Conservation (phyloP, 2,888 invertebrate genomes). For the Ecliptopera silaceata region DNA sequence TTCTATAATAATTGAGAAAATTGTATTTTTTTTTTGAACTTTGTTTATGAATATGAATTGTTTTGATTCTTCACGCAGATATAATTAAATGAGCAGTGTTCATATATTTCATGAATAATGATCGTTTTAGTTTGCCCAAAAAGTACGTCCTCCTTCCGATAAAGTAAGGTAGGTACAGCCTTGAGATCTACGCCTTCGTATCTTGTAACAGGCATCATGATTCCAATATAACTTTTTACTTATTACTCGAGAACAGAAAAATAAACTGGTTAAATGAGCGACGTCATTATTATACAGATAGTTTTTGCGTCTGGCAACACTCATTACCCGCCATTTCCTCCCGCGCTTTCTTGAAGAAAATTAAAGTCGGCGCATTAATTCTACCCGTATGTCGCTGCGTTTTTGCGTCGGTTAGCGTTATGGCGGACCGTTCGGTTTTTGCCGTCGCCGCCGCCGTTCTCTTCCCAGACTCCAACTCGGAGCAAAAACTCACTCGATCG, state of each 20-base stretch:
- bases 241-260: slow-evolving; percentile 49
- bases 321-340: slow-evolving; percentile 80
- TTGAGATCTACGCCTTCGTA: not conserved
- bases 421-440: slow-evolving; percentile 72
- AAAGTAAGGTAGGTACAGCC: not conserved
- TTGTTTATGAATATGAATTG: too few relatives aligned
- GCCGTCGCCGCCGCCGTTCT: slow-evolving; percentile 59
- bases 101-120: too few relatives aligned
- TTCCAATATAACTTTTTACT: slow-evolving; percentile 49
- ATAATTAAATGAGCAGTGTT: too few relatives aligned
- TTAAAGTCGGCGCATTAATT: slow-evolving; percentile 81
- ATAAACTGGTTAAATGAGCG: slow-evolving; percentile 65
- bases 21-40: too few relatives aligned
- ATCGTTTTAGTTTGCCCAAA: too few relatives aligned
- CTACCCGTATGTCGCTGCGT: slow-evolving; percentile 69
- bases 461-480: slow-evolving; percentile 70
- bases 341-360: slow-evolving; percentile 81
- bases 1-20: too few relatives aligned
- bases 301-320: slow-evolving; percentile 75
- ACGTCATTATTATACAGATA: slow-evolving; percentile 74
- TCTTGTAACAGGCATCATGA: slow-evolving; percentile 35
- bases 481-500: slow-evolving; percentile 58
- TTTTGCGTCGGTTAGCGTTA: slow-evolving; percentile 67
- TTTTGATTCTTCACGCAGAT: too few relatives aligned
- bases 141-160: too few relatives aligned